Percentiles rank a stretch among this genome's conserved stretches.
Evolutionary conservation across 2,113 vertebrate species (phyloP).

Genomic region (Amblyornis subalaris): DNA sequence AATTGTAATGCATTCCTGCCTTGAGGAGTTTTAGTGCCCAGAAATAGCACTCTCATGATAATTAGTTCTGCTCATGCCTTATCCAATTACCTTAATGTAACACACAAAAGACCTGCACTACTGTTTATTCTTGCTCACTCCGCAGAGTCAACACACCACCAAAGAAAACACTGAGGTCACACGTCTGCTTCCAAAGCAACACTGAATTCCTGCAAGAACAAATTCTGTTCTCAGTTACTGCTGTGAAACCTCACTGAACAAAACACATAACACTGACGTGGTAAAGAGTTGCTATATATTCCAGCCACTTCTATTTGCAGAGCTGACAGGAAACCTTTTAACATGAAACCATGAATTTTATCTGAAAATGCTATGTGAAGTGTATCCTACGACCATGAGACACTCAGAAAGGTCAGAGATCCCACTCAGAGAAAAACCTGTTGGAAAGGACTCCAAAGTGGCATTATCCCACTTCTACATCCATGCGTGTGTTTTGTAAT

Average conservation of each 20-base stretch:
- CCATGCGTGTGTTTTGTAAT: neutral
- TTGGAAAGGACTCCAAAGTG: neutral
- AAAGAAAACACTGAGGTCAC: neutral
- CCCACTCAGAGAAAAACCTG: neutral
- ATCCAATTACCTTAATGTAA: slow-evolving; percentile 49
- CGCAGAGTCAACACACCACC: neutral
- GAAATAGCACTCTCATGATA: neutral
- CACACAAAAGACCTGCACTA: slow-evolving; percentile 6
- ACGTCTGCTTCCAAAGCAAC: neutral
- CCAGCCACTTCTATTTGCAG: neutral
- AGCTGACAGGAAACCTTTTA: neutral
- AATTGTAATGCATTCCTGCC: neutral
- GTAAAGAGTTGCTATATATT: neutral
- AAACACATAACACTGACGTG: neutral
- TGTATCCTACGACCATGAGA: neutral
- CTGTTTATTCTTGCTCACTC: neutral
- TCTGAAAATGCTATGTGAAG: neutral
- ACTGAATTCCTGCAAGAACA: neutral
- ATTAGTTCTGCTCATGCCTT: slow-evolving; percentile 34
- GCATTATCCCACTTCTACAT: neutral
- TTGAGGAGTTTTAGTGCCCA: neutral
- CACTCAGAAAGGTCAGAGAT: neutral
- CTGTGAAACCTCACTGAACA: neutral
- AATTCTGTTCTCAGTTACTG: neutral
- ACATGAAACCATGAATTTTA: neutral